phyloP scores from a whole-genome alignment of 1,140 invertebrate genomes.

The Aradophagus sp. region DNA sequence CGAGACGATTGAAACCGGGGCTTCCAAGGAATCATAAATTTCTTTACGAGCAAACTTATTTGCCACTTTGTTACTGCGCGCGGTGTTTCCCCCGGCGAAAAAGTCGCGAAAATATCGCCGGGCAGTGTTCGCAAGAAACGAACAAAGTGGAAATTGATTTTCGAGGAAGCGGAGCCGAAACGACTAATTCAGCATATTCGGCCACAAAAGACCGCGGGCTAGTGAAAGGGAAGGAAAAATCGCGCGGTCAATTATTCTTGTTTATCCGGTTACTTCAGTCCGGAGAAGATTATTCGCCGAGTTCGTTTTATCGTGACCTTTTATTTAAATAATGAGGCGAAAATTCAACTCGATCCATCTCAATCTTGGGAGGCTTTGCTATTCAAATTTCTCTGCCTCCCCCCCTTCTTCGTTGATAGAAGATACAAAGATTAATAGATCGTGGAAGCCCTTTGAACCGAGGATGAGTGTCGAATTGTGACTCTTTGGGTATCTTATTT shows the following conservation, averaged over 20 bases:
- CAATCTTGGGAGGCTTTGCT: conserved; percentile 9
- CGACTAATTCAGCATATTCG: too few species aligned
- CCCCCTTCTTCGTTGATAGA: conserved; percentile 11
- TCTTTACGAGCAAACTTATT: conserved; percentile 1
- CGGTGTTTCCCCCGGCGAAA: background rate
- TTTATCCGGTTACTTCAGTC: too few species aligned
- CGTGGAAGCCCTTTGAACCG: conserved; percentile 9
- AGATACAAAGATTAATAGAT: conserved; percentile 44
- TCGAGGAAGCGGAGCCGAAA: too few species aligned
- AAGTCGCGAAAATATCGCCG: background rate
- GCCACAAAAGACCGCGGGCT: too few species aligned
- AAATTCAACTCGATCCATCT: conserved; percentile 20
- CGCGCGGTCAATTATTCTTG: too few species aligned
- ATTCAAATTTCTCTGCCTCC: conserved; percentile 24
- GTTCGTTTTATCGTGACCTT: too few species aligned
- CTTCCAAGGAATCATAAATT: background rate
- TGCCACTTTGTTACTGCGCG: background rate
- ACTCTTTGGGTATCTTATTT: conserved; percentile 22
- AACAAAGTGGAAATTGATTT: too few species aligned
- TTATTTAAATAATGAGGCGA: conserved; percentile 11
- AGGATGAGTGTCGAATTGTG: conserved; percentile 32
- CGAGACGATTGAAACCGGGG: background rate
- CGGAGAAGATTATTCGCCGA: too few species aligned
- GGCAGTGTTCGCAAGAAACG: too few species aligned
- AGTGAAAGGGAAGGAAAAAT: too few species aligned